phyloP scores from a whole-genome alignment of 1,140 invertebrate genomes.

The Aplysia californica region DNA sequence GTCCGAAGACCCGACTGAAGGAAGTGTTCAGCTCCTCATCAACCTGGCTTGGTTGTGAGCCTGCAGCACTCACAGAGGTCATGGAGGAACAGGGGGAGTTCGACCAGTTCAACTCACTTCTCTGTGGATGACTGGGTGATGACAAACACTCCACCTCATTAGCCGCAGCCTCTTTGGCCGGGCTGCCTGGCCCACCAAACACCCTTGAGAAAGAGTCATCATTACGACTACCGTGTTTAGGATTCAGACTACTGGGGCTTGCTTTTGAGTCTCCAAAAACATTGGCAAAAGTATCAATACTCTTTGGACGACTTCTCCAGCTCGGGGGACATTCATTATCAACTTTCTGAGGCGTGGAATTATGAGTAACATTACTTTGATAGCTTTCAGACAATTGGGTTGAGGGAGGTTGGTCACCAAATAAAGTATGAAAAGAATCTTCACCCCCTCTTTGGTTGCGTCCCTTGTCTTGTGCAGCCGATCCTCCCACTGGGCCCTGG shows the following conservation, averaged over 20 bases:
- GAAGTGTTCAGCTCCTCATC: not conserved
- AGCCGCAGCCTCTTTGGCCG: too few species aligned
- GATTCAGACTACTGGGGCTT: not conserved
- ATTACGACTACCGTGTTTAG: not conserved
- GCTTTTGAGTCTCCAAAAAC: not conserved
- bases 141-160: too few species aligned
- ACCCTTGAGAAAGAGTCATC: conserved; percentile 16
- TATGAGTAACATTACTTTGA: too few species aligned
- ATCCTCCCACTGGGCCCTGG: not conserved
- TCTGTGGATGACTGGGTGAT: not conserved
- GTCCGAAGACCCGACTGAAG: not conserved
- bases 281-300: conserved; percentile 1
- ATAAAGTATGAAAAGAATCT: conserved; percentile 14
- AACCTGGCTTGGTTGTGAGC: not conserved
- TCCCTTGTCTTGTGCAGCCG: not conserved
- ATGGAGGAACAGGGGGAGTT: not conserved
- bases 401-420: not conserved
- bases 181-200: not conserved
- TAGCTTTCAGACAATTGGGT: too few species aligned
- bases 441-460: conserved; percentile 11
- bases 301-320: not conserved
- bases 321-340: too few species aligned
- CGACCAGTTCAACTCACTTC: not conserved
- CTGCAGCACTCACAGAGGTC: not conserved
- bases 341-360: too few species aligned